Conservation (phyloP, 2,797 vertebrate species). For the Sylvilagus floridanus region DNA sequence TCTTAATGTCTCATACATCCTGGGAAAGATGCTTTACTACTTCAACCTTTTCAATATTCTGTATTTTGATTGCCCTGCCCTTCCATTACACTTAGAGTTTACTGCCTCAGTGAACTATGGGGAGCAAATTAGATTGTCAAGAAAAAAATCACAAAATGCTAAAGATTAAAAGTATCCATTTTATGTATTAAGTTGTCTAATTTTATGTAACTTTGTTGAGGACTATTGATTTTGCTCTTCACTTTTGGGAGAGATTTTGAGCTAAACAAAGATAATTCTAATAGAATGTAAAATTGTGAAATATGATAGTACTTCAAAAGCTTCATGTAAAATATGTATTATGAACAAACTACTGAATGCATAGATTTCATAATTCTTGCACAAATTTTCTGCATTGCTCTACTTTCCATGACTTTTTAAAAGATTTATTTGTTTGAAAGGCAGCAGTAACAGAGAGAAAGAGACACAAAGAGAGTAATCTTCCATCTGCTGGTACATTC, state of each 20-base stretch:
- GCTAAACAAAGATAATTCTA: background rate
- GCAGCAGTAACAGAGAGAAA: no score
- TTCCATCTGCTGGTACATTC: no score
- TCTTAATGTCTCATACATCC: constrained; percentile 74
- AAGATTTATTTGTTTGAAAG: no score
- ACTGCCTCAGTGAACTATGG: constrained; percentile 66
- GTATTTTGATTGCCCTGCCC: constrained; percentile 69
- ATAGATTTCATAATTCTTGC: no score
- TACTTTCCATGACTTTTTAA: no score
- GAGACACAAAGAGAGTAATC: no score
- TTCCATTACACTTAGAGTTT: constrained; percentile 76
- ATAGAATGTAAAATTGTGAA: background rate
- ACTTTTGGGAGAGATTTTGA: background rate
- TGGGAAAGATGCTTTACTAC: constrained; percentile 82
- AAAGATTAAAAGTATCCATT: background rate
- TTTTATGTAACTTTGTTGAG: background rate
- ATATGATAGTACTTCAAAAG: background rate
- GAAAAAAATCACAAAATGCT: constrained; percentile 15
- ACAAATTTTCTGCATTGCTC: no score
- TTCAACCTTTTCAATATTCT: constrained; percentile 80
- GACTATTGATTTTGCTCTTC: background rate
- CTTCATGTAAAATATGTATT: no score
- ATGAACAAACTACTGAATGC: no score
- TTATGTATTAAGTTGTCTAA: background rate
- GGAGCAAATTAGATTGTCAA: constrained; percentile 42